phyloP scores from a whole-genome alignment of 2,888 invertebrate species.

The Miltochrista miniata region DNA sequence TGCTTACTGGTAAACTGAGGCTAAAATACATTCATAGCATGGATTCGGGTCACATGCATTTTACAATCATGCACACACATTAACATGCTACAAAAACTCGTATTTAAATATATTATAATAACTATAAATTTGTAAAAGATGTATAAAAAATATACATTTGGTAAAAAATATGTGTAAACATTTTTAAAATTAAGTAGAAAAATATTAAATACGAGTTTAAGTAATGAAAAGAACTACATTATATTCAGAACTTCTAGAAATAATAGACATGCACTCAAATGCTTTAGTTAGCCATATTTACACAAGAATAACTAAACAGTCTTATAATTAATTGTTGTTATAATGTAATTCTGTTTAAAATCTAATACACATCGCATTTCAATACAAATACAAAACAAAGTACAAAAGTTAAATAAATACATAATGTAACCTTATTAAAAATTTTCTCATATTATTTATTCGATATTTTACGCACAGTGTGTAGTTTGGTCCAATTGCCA shows the following conservation, averaged over 20 bases:
- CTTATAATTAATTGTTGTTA: conserved; percentile 1
- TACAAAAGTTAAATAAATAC: background rate
- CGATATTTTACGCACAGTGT: background rate
- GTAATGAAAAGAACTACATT: conserved; percentile 15
- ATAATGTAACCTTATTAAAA: background rate
- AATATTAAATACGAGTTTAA: conserved; percentile 21
- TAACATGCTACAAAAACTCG: conserved; percentile 27
- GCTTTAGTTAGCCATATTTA: background rate
- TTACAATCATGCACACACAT: conserved; percentile 23
- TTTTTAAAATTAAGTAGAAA: background rate
- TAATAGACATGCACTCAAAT: conserved; percentile 1
- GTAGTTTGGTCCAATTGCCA: background rate
- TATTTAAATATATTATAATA: conserved; percentile 22
- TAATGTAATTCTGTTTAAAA: conserved; percentile 21
- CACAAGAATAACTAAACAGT: background rate
- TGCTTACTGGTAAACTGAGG: conserved; percentile 24
- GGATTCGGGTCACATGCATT: conserved; percentile 28
- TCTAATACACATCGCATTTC: conserved; percentile 10
- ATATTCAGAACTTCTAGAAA: background rate
- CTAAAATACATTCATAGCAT: conserved; percentile 29
- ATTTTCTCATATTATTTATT: background rate
- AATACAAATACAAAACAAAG: conserved; percentile 14
- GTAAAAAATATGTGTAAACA: background rate
- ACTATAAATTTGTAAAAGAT: background rate
- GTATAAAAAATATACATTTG: background rate